A percentile compares a stretch with the other conserved stretches of the same genome.
Conservation (phyloP, 1,140 invertebrate genomes). For the Bombus confusus region DNA sequence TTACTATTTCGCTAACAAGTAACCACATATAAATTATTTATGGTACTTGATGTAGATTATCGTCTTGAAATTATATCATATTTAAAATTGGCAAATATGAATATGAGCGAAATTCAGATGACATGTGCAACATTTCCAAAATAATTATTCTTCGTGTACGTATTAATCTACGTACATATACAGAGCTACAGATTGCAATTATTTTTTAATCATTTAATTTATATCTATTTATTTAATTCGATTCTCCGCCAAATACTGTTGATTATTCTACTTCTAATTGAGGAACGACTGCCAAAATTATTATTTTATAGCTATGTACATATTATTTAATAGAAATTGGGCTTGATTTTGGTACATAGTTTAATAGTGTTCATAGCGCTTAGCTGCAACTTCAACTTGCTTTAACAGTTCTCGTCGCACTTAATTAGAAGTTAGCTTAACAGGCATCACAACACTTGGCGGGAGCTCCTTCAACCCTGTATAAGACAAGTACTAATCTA, state of each 20-base stretch:
- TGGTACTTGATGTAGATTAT: not conserved
- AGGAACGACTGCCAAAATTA: not conserved
- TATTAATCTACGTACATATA: no score
- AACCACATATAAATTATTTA: conserved; percentile 15
- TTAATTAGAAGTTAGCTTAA: conserved; percentile 4
- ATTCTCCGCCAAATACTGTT: not conserved
- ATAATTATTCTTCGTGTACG: no score
- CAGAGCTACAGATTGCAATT: no score
- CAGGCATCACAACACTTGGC: not conserved
- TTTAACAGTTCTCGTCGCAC: conserved; percentile 16
- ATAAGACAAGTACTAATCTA: not conserved
- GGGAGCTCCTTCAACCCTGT: not conserved
- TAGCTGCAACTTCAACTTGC: not conserved
- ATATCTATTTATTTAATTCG: not conserved
- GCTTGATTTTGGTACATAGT: not conserved
- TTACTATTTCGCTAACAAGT: conserved; percentile 19
- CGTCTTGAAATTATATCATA: not conserved
- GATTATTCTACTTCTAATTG: not conserved
- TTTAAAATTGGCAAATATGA: not conserved
- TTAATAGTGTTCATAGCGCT: conserved; percentile 6
- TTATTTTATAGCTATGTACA: not conserved
- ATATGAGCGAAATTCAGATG: no score
- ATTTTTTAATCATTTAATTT: not conserved
- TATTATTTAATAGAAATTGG: not conserved
- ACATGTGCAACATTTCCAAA: no score